Percentiles rank a stretch among this genome's conserved stretches.
phyloP scores from a whole-genome alignment of 2,888 invertebrate genomes.

The Oconnorella tubifera region DNA sequence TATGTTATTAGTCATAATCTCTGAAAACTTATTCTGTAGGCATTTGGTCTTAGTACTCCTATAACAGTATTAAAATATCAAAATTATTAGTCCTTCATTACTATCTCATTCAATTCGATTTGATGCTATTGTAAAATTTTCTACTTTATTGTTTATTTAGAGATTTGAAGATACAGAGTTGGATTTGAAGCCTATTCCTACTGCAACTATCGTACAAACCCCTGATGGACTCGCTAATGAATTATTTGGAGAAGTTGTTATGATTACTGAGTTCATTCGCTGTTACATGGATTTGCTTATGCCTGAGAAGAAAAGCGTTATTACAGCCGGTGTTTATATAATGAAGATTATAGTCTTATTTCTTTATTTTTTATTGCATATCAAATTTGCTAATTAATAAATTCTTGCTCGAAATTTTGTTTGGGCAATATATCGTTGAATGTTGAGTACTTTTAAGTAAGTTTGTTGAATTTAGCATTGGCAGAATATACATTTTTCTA shows the following conservation, averaged over 20 bases:
- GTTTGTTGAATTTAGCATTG: too few species aligned
- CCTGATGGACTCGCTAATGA: conserved; percentile 55
- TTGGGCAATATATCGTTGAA: too few species aligned
- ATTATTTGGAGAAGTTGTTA: conserved; percentile 55
- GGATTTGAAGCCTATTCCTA: conserved; percentile 44
- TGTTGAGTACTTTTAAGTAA: too few species aligned
- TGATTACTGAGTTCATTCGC: conserved; percentile 56
- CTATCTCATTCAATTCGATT: neutral
- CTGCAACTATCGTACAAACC: conserved; percentile 48
- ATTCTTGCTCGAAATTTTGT: too few species aligned
- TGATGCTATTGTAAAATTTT: neutral
- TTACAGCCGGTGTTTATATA: conserved; percentile 41
- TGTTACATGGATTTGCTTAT: conserved; percentile 52
- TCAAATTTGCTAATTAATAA: too few species aligned
- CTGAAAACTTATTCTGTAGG: too few species aligned
- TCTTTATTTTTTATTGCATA: neutral
- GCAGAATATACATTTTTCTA: too few species aligned
- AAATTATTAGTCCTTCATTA: too few species aligned
- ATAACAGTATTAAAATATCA: too few species aligned
- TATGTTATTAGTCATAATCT: too few species aligned
- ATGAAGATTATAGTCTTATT: neutral
- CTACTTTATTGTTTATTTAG: conserved; percentile 26
- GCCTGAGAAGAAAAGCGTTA: conserved; percentile 48
- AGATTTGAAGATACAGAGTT: conserved; percentile 48
- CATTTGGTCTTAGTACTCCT: too few species aligned